phyloP scores from a whole-genome alignment of 2,113 vertebrate species.

The Narcine bancroftii region DNA sequence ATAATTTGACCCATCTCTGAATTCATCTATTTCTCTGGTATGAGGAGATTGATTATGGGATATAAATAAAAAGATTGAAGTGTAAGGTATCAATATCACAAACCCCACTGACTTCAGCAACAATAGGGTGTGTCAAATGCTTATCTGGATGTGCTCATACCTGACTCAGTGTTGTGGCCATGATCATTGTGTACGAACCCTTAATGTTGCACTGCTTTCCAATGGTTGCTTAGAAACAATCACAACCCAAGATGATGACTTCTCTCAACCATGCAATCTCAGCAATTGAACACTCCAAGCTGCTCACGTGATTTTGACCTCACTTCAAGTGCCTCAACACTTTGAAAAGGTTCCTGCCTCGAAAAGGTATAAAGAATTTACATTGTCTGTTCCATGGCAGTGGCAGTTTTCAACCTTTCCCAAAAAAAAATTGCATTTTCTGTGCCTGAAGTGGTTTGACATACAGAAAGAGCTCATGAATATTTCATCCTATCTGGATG shows the following conservation, averaged over 20 bases:
- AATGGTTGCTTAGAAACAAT: constrained; percentile 11
- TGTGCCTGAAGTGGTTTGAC: no score
- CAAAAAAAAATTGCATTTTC: no score
- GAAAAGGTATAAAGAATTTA: not conserved
- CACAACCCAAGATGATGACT: not conserved
- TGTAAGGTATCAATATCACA: not conserved
- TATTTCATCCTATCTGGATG: no score
- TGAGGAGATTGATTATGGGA: not conserved
- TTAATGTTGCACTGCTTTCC: not conserved
- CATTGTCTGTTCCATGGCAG: not conserved
- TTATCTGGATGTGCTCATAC: not conserved
- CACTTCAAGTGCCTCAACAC: not conserved
- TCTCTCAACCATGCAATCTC: not conserved
- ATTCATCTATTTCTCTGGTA: not conserved
- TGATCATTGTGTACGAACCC: not conserved
- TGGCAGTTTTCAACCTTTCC: no score
- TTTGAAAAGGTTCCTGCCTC: not conserved
- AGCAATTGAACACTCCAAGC: not conserved
- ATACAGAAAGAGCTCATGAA: no score
- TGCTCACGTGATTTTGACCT: not conserved
- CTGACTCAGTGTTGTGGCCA: not conserved
- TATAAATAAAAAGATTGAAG: not conserved
- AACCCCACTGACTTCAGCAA: not conserved
- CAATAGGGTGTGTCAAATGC: not conserved
- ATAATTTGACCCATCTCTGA: not conserved